Base-by-base conservation (phyloP, 2,888 invertebrate species). In the Dione vanillae region DNA sequence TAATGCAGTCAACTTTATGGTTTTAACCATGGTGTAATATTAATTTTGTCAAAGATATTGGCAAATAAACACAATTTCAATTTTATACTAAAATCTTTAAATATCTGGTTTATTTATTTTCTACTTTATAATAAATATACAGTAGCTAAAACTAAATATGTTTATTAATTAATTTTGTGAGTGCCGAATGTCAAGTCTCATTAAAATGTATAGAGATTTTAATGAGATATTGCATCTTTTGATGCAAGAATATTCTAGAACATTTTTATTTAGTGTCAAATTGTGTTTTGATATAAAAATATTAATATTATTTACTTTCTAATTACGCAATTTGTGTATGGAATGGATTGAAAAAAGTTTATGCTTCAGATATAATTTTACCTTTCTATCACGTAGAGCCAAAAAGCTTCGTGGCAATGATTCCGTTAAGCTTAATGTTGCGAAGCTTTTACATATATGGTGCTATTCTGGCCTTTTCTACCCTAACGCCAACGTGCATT, bases 131-230 rank as follows among this genome's bases (percentile, higher is more conserved):
- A 54, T 6, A 54, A 37, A 56, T 37, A 37, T 1, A 16, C 37
- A 2, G 16, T 56, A 37, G 37, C 10, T 54, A 54, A 56, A 12
- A 40, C 16, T 56, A 37, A 37, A 56, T 16, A 16, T 16, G 11
- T 40, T 56, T 40, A 56, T 56, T 37, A 54, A 37, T 54, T 56
- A 56, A 16, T 37, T 16, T 11, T 16, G 52, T 56, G 16, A 37
- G 54, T 11, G 37, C 5, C 37, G 37, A 35, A 37, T 37, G 16
- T 56, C 37, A 56, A 56, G 16, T 37, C 56, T 56, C 56, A 56
- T 56, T 56, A 56, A 56, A 56, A 56, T 56, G 37, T 19, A 56
- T 56, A 37, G 37, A 56, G 37, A 11, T n/a, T n/a, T n/a, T n/a
- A n/a, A n/a, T n/a, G n/a, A n/a, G n/a, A n/a, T n/a, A n/a, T n/a